These are phyloP conservation scores for Alviniconcha marisindica DNA, from an alignment of 1,140 invertebrate species.

Conservation along the genomic window DNA sequence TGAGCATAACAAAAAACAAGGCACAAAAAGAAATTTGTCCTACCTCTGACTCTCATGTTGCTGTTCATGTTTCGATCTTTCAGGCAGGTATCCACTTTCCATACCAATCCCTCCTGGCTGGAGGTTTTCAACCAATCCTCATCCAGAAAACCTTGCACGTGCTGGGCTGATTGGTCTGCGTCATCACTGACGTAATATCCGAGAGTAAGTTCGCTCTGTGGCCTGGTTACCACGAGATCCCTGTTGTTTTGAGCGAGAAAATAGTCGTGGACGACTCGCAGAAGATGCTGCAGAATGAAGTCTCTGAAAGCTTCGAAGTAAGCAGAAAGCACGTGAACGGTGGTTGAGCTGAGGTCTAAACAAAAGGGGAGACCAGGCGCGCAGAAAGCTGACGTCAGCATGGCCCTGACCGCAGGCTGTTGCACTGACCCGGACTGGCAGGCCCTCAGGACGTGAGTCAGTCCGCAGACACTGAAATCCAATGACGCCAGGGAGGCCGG, in stretches of 20 bases:
- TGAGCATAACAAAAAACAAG: too few species aligned
- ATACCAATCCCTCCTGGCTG: not conserved
- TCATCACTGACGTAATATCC: conserved; percentile 31
- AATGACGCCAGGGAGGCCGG: not conserved
- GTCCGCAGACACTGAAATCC: conserved; percentile 24
- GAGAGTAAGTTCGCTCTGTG: conserved; percentile 39
- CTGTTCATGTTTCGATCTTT: conserved; percentile 44
- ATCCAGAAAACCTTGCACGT: conserved; percentile 24
- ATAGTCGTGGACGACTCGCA: conserved; percentile 12
- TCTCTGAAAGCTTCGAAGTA: conserved; percentile 23
- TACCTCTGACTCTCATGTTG: conserved; percentile 50
- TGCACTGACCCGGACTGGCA: conserved; percentile 6
- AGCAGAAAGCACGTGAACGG: not conserved
- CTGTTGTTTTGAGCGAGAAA: conserved; percentile 14
- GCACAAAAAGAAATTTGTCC: not conserved
- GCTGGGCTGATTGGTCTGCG: not conserved
- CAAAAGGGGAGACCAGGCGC: not conserved
- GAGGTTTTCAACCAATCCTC: conserved; percentile 28
- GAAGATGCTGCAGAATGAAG: conserved; percentile 32
- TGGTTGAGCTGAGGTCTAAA: conserved; percentile 31
- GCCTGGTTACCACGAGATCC: conserved; percentile 39
- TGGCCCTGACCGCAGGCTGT: not conserved
- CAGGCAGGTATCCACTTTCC: conserved; percentile 50
- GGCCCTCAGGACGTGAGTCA: conserved; percentile 31
- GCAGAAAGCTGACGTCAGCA: conserved; percentile 32